Evolutionary conservation across 2,888 invertebrate species (phyloP).

Genomic region (Brachyopa scutellaris): DNA sequence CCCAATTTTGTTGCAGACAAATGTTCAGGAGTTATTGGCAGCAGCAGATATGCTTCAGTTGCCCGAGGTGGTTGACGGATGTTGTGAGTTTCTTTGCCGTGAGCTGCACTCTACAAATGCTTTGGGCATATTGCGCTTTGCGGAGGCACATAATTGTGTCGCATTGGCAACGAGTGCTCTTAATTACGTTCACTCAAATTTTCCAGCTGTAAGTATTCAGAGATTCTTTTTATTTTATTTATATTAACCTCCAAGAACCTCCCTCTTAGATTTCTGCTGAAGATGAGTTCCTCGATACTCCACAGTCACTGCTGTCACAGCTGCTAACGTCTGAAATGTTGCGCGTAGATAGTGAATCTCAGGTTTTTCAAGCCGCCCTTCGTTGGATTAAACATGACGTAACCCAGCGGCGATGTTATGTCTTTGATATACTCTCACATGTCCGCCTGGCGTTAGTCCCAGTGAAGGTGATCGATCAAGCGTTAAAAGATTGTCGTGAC

Average conservation of each 20-base stretch:
- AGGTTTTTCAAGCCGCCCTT: constrained; percentile 93
- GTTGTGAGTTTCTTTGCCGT: constrained; percentile 91
- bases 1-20: constrained; percentile 81
- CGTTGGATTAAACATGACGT: constrained; percentile 94
- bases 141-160: constrained; percentile 92
- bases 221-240: no score
- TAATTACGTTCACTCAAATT: constrained; percentile 92
- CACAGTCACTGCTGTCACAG: constrained; percentile 88
- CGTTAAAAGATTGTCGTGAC: constrained; percentile 90
- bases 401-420: constrained; percentile 88
- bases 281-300: constrained; percentile 93
- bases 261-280: constrained; percentile 83
- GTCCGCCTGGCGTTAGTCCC: constrained; percentile 93
- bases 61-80: constrained; percentile 91
- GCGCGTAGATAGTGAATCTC: constrained; percentile 93
- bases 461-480: constrained; percentile 89
- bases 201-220: constrained; percentile 88
- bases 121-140: constrained; percentile 94
- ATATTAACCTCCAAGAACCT: not conserved
- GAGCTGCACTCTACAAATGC: constrained; percentile 94
- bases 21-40: constrained; percentile 93
- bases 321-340: constrained; percentile 93
- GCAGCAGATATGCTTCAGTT: constrained; percentile 96
- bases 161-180: constrained; percentile 90
- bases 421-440: constrained; percentile 92